These are phyloP conservation scores for Zygothrica quintamaculata DNA, from an alignment of 2,888 invertebrate species.

Conservation along the genomic window DNA sequence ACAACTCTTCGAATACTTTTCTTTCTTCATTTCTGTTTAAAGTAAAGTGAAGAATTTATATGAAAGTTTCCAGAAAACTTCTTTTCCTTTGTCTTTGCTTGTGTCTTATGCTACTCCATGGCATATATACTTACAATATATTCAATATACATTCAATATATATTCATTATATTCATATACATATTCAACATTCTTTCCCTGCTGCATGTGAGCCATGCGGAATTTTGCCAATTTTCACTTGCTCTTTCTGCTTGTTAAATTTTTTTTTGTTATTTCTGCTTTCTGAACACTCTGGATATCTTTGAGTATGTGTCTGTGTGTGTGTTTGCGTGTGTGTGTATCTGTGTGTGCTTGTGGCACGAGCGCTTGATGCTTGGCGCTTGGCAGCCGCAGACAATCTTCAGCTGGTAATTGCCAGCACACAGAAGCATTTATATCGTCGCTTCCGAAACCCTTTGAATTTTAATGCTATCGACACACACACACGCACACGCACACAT, in stretches of 20 bases:
- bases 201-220: constrained; percentile 53
- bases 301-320: not conserved
- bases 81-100: too few species aligned
- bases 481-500: constrained; percentile 12
- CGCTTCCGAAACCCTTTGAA: too few species aligned
- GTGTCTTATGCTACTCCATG: too few species aligned
- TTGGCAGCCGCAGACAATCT: not conserved
- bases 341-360: not conserved
- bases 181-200: constrained; percentile 44
- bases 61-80: too few species aligned
- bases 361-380: not conserved
- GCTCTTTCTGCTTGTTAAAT: constrained; percentile 15
- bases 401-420: too few species aligned
- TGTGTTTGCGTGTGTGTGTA: not conserved
- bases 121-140: not conserved
- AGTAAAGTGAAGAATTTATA: too few species aligned
- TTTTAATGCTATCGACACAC: constrained; percentile 16
- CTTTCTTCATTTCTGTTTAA: too few species aligned
- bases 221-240: constrained; percentile 47
- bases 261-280: not conserved
- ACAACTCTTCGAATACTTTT: too few species aligned
- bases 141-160: constrained; percentile 5
- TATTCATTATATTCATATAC: constrained; percentile 29
- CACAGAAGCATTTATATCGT: too few species aligned
- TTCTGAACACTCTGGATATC: not conserved